Percentiles rank a stretch among this genome's conserved stretches.
These are phyloP conservation scores for Anarhynchus alexandrinus DNA, from an alignment of 2,113 vertebrate species.

Conservation along the genomic window DNA sequence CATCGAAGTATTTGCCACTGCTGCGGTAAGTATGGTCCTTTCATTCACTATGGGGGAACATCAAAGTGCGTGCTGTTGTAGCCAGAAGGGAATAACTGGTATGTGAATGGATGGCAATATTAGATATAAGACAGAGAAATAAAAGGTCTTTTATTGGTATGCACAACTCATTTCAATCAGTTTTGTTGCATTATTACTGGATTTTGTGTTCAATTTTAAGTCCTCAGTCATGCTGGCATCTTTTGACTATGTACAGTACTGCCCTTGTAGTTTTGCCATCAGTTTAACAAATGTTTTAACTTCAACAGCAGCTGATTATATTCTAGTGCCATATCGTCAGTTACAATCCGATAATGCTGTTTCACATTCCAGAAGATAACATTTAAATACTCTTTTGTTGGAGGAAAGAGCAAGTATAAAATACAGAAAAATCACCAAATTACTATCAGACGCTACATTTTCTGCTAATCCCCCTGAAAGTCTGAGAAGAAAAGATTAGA, in stretches of 20 bases:
- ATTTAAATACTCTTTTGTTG: neutral
- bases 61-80: neutral
- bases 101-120: neutral
- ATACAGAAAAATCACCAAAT: neutral
- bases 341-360: neutral
- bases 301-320: neutral
- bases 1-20: neutral
- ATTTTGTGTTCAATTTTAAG: neutral
- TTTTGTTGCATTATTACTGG: neutral
- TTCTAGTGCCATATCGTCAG: neutral
- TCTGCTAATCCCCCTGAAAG: neutral
- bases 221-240: neutral
- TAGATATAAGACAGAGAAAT: neutral
- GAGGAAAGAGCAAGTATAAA: neutral
- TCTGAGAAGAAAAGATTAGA: neutral
- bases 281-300: neutral
- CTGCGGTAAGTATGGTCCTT: neutral
- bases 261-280: neutral
- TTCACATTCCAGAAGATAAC: neutral
- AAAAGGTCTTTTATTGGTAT: neutral
- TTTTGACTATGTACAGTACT: neutral
- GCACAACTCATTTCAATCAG: neutral
- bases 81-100: neutral
- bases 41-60: accelerated
- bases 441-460: neutral